These are phyloP conservation scores for Xyrichtys novacula DNA, from an alignment of 2,797 vertebrate genomes.

Conservation along the genomic window DNA sequence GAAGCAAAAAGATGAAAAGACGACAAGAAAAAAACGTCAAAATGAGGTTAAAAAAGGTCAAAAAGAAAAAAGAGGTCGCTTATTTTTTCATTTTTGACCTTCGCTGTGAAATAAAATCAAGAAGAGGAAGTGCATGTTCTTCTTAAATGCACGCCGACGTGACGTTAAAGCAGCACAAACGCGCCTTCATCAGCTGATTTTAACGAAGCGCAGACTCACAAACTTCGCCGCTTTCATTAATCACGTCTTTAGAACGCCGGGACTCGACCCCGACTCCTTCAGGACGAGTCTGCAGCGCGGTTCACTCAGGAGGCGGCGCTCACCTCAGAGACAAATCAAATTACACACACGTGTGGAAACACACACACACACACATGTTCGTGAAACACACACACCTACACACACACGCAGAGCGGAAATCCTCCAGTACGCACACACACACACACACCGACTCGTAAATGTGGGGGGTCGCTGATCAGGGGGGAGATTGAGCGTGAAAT, in stretches of 20 bases:
- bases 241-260: too few relatives aligned
- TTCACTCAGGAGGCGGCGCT: slow-evolving; percentile 39
- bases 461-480: slow-evolving; percentile 65
- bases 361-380: slow-evolving; percentile 45
- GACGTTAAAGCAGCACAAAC: too few relatives aligned
- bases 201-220: too few relatives aligned
- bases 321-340: slow-evolving; percentile 60
- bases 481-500: slow-evolving; percentile 73
- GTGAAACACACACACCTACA: slow-evolving; percentile 61
- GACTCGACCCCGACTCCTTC: too few relatives aligned
- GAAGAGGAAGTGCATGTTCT: too few relatives aligned
- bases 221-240: too few relatives aligned
- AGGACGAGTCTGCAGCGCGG: slow-evolving; percentile 33
- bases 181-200: too few relatives aligned
- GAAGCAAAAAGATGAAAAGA: slow-evolving; percentile 45
- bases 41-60: slow-evolving; percentile 17
- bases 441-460: slow-evolving; percentile 12
- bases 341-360: slow-evolving; percentile 63
- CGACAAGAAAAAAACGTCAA: not conserved
- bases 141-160: too few relatives aligned
- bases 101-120: too few relatives aligned
- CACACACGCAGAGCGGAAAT: slow-evolving; percentile 65
- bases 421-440: slow-evolving; percentile 41
- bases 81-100: too few relatives aligned
- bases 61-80: not conserved